Evolutionary conservation across 2,888 invertebrate genomes (phyloP).

Genomic region (Nephrotoma guestfalica): DNA sequence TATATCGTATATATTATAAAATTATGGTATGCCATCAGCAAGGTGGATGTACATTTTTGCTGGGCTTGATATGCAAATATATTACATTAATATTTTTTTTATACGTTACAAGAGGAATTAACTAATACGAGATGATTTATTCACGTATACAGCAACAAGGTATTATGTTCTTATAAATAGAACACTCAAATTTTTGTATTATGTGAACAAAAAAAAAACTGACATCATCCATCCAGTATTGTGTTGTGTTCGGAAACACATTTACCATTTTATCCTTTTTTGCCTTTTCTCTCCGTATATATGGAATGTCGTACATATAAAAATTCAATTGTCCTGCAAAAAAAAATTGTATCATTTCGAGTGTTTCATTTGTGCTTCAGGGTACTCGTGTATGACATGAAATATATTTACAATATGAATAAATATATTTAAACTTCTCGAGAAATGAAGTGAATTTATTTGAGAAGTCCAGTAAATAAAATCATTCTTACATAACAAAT

Average conservation of each 20-base stretch:
- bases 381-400: neutral
- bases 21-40: neutral
- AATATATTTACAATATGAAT: neutral
- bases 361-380: neutral
- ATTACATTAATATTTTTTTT: neutral
- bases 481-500: too few relatives aligned
- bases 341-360: neutral
- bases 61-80: neutral
- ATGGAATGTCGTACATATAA: neutral
- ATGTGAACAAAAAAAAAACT: neutral
- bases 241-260: neutral
- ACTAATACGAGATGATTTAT: neutral
- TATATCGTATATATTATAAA: neutral
- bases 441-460: neutral
- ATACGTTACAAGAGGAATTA: neutral
- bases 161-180: neutral
- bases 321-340: neutral
- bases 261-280: neutral
- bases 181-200: neutral
- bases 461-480: too few relatives aligned
- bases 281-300: neutral
- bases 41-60: neutral
- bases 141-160: neutral
- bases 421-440: neutral
- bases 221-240: neutral